Conservation (phyloP, 2,888 invertebrate species). For the Synergus gifuensis region DNA sequence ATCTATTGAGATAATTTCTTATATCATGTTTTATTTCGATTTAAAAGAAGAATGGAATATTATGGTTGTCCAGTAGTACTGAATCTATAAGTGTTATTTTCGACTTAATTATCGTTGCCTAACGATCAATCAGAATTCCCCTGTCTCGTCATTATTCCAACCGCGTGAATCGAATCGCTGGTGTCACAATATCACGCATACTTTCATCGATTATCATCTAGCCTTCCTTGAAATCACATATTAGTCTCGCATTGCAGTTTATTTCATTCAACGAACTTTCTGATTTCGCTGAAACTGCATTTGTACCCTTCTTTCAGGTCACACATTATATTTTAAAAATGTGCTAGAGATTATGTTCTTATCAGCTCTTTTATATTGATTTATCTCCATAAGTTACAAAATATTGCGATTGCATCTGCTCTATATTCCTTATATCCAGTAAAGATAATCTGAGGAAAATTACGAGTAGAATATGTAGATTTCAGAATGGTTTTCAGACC, state of each 20-base stretch:
- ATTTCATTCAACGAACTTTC: constrained; percentile 38
- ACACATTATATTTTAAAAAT: constrained; percentile 16
- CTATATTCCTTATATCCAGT: not conserved
- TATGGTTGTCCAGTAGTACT: not conserved
- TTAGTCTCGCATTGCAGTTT: constrained; percentile 36
- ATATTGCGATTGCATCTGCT: not conserved
- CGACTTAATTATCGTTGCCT: not conserved
- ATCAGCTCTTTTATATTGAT: not conserved
- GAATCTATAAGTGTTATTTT: not conserved
- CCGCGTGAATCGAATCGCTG: not conserved
- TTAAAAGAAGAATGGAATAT: not conserved
- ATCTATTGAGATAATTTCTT: not conserved
- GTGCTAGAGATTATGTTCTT: constrained; percentile 19
- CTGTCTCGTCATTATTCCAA: constrained; percentile 31
- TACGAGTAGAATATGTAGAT: not conserved
- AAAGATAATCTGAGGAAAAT: not conserved
- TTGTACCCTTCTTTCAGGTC: constrained; percentile 12
- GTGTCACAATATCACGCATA: constrained; percentile 38
- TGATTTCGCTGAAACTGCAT: constrained; percentile 26
- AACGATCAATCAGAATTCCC: constrained; percentile 32
- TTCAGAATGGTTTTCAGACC: too few relatives aligned
- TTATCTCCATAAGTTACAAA: not conserved
- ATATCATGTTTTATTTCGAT: not conserved
- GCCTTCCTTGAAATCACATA: constrained; percentile 39
- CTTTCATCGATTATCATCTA: constrained; percentile 39